Percentiles rank a stretch among this genome's conserved stretches.
Evolutionary conservation across 1,140 invertebrate species (phyloP).

Genomic region (Triops cancriformis): DNA sequence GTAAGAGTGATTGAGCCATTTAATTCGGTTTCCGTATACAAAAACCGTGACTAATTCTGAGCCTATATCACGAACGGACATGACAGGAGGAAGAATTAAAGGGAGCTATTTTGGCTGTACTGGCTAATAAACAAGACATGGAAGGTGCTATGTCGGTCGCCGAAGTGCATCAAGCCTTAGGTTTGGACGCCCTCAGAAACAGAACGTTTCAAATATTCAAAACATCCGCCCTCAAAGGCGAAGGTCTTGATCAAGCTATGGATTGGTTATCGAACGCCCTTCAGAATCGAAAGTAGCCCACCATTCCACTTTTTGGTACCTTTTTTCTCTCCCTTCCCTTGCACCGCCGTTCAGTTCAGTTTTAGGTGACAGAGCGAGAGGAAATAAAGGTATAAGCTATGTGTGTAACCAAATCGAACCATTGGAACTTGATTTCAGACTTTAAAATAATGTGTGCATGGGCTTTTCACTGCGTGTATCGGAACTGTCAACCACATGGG

Average conservation of each 20-base stretch:
- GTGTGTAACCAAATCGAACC: not conserved
- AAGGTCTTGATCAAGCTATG: slow-evolving; percentile 97
- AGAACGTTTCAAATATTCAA: slow-evolving; percentile 99
- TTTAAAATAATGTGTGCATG: not conserved
- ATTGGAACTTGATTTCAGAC: not conserved
- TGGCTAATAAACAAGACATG: slow-evolving; percentile 99
- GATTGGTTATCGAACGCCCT: slow-evolving; percentile 91
- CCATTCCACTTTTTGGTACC: not conserved
- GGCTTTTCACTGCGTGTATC: slow-evolving; percentile 12
- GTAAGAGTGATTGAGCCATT: slow-evolving; percentile 42
- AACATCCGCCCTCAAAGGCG: slow-evolving; percentile 96
- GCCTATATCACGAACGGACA: not conserved
- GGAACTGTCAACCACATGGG: not conserved
- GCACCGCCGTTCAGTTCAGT: not conserved
- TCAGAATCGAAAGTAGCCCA: slow-evolving; percentile 68
- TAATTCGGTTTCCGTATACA: not conserved
- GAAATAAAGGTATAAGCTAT: not conserved
- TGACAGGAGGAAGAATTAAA: slow-evolving; percentile 90
- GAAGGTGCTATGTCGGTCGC: slow-evolving; percentile 90
- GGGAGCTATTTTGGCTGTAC: slow-evolving; percentile 85
- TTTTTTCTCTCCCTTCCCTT: not conserved
- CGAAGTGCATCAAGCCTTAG: slow-evolving; percentile 93
- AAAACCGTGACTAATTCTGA: not conserved
- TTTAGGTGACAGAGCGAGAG: not conserved
- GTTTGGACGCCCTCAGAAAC: slow-evolving; percentile 87